phyloP scores from a whole-genome alignment of 1,140 invertebrate species.

The Globodera ellingtonae region DNA sequence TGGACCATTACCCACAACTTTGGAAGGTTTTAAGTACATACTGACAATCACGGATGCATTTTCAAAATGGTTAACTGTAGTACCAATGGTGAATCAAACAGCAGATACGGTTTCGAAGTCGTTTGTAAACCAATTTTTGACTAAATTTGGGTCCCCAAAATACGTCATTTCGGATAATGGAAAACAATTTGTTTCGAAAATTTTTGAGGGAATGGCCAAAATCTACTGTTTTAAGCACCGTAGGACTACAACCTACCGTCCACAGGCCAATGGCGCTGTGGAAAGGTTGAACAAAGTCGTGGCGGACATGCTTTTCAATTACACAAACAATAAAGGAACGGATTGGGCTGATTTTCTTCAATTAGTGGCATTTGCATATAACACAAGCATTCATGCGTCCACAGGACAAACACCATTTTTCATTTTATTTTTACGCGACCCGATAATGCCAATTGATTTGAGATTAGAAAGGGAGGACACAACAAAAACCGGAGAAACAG shows the following conservation, averaged over 20 bases:
- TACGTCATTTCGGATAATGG: constrained; percentile 2
- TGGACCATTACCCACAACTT: constrained; percentile 4
- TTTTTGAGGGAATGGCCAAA: neutral
- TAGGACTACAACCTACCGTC: constrained; percentile 3
- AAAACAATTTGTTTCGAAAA: constrained; percentile 4
- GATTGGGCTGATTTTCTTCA: neutral
- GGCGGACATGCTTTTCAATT: neutral
- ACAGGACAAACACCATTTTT: neutral
- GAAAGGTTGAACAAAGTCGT: constrained; percentile 15
- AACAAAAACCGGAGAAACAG: too few species aligned
- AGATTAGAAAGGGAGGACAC: too few species aligned
- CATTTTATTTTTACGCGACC: neutral
- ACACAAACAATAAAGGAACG: neutral
- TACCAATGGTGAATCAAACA: neutral
- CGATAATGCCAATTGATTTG: too few species aligned
- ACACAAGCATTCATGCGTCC: too few species aligned
- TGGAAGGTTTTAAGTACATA: neutral
- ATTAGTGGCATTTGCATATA: too few species aligned
- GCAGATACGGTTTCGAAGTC: neutral
- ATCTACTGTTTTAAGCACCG: neutral
- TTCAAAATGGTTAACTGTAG: constrained; percentile 4
- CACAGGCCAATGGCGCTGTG: constrained; percentile 6
- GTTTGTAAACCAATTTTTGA: neutral
- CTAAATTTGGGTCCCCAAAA: neutral
- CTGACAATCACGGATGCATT: neutral